Conservation (phyloP, 2,888 invertebrate genomes). For the Drosophila trichaetosa region DNA sequence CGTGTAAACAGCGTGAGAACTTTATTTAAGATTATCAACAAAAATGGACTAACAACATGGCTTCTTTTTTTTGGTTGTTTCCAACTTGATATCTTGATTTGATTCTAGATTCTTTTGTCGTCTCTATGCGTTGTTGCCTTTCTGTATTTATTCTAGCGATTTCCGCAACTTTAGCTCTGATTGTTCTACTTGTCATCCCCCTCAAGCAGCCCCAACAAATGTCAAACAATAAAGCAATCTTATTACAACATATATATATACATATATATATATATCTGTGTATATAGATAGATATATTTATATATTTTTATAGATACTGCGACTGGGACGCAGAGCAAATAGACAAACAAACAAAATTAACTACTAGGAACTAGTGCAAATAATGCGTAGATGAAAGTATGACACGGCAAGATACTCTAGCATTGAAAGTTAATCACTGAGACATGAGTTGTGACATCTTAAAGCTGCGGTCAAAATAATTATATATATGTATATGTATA, state of each 20-base stretch:
- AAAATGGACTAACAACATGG: conserved; percentile 30
- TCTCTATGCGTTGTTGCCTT: conserved; percentile 18
- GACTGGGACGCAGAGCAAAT: conserved; percentile 3
- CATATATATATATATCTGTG: neutral
- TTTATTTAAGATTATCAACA: conserved; percentile 67
- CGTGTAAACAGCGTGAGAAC: conserved; percentile 83
- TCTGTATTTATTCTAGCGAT: conserved; percentile 67
- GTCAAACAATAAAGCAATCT: conserved; percentile 58
- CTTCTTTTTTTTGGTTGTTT: neutral
- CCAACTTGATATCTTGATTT: conserved; percentile 46
- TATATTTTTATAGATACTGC: neutral
- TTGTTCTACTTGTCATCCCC: conserved; percentile 71
- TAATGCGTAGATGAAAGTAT: neutral
- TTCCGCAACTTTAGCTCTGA: conserved; percentile 73
- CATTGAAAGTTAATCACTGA: neutral
- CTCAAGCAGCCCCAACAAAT: conserved; percentile 22
- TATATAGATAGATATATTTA: neutral
- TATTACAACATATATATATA: conserved; percentile 40
- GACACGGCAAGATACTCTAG: neutral
- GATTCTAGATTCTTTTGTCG: conserved; percentile 30
- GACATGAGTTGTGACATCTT: neutral
- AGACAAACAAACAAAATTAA: conserved; percentile 26
- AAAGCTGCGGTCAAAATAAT: neutral
- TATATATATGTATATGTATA: neutral
- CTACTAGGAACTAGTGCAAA: neutral